phyloP scores from a whole-genome alignment of 2,113 vertebrate genomes.

The Microcebus ravelobensis region DNA sequence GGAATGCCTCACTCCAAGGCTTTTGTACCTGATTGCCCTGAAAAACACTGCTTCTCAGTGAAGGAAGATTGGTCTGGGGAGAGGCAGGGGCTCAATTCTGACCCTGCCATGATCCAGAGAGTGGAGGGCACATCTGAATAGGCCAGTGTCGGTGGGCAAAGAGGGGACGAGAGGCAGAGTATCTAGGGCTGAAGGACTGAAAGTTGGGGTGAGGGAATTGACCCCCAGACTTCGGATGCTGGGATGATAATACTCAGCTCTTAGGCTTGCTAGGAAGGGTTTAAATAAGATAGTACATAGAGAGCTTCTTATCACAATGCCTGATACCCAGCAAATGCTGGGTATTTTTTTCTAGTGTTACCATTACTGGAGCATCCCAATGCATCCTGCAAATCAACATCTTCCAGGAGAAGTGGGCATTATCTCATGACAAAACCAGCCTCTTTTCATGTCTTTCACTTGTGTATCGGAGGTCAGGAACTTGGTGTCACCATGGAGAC shows the following conservation, averaged over 20 bases:
- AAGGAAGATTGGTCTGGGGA: neutral
- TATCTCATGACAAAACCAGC: neutral
- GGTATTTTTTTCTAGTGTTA: too few relatives aligned
- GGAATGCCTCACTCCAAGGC: neutral
- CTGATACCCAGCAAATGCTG: neutral
- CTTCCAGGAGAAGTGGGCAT: neutral
- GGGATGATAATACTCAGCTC: too few relatives aligned
- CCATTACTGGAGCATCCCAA: neutral
- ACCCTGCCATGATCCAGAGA: rapidly evolving
- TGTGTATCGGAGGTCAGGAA: neutral
- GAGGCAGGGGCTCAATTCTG: neutral
- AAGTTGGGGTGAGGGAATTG: too few relatives aligned
- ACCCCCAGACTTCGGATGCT: neutral
- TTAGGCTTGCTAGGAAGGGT: rapidly evolving
- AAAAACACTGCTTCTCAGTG: neutral
- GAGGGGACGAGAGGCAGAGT: neutral
- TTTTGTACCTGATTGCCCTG: neutral
- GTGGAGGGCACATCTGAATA: rapidly evolving
- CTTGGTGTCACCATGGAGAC: rapidly evolving
- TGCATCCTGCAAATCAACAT: neutral
- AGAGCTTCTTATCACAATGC: rapidly evolving
- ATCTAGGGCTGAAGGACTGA: neutral
- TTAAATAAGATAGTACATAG: neutral
- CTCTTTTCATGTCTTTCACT: neutral
- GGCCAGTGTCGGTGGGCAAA: too few relatives aligned